Base-by-base conservation (phyloP, 37 sponge, comb jelly and placozoan genomes). In the Beroe ovata region DNA sequence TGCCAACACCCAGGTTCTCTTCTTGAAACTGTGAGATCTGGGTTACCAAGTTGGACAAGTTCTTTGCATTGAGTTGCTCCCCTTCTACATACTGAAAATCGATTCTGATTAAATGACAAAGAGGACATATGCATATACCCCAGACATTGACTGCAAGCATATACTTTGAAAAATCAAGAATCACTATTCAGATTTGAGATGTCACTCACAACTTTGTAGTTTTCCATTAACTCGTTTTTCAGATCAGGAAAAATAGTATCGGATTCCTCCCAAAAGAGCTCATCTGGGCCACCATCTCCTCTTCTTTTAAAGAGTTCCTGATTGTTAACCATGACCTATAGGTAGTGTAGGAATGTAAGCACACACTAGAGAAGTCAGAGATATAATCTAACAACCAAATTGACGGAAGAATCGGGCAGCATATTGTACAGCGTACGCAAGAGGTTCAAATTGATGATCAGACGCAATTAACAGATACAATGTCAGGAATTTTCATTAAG, bases 271-370 rank as follows among this genome's bases (percentile, higher is more conserved):
- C 84, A 77, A 23, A 77, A 77, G 3, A 77, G n/a, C 54, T 77
- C 84, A 77, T 77, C 84, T 26, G 84, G 84, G 0, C 84, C 84
- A 39, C 84, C 84, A 77, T 77, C 84, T 28, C 84, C 47, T 26
- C 84, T 30, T 42, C 84, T 77, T 42, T 77, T 77, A 54, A 77
- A 77, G 11, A 42, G 84, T 25, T 77, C 84, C 28, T 42, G 84
- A 40, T 30, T 66, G 26, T 62, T 62, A 25, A 66, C 69, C 69
- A 66, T 66, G 35, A 47, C n/a, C n/a, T n/a, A n/a, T n/a, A n/a
- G n/a, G n/a, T n/a, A n/a, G n/a, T n/a, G n/a, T n/a, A n/a, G n/a
- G n/a, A n/a, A n/a, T n/a, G n/a, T n/a, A n/a, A n/a, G n/a, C n/a
- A n/a, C n/a, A n/a, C n/a, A n/a, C n/a, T n/a, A n/a, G n/a, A n/a